These are phyloP conservation scores for Tarsius wallacei DNA, from an alignment of 2,797 vertebrate genomes.

Conservation along the genomic window DNA sequence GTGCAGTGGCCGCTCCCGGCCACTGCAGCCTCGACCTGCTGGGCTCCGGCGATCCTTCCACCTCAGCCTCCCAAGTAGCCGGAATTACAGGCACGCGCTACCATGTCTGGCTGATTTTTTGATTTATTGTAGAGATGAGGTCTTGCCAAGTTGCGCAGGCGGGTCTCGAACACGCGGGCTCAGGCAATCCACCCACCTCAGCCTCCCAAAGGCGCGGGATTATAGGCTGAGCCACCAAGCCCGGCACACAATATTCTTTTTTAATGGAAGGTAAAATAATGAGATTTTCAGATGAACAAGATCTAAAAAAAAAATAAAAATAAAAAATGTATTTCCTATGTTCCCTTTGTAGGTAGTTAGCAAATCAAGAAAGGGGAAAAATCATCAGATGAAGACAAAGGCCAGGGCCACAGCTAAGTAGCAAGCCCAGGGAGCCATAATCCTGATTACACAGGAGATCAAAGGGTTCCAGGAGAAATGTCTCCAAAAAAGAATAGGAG, in stretches of 20 bases:
- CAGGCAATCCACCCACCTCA: too few relatives aligned
- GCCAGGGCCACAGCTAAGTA: neutral
- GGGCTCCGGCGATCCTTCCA: too few relatives aligned
- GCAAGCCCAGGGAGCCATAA: neutral
- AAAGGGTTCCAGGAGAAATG: neutral
- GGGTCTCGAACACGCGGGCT: too few relatives aligned
- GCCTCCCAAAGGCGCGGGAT: too few relatives aligned
- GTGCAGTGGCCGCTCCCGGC: too few relatives aligned
- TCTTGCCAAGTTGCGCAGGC: too few relatives aligned
- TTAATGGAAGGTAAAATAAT: slow-evolving; percentile 23
- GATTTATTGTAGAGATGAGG: too few relatives aligned
- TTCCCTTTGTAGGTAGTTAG: neutral
- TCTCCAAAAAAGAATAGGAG: neutral
- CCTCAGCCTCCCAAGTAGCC: too few relatives aligned
- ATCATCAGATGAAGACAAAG: neutral
- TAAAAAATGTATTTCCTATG: neutral
- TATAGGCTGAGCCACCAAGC: too few relatives aligned
- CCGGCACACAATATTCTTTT: slow-evolving; percentile 45
- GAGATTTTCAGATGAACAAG: neutral
- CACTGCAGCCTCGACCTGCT: too few relatives aligned
- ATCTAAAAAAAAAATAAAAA: neutral
- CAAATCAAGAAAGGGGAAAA: slow-evolving; percentile 49
- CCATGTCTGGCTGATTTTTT: too few relatives aligned
- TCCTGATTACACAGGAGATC: neutral
- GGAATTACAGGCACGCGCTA: too few relatives aligned